Base-by-base conservation (phyloP, 1,140 invertebrate species). In the Drosophila kohkoa region DNA sequence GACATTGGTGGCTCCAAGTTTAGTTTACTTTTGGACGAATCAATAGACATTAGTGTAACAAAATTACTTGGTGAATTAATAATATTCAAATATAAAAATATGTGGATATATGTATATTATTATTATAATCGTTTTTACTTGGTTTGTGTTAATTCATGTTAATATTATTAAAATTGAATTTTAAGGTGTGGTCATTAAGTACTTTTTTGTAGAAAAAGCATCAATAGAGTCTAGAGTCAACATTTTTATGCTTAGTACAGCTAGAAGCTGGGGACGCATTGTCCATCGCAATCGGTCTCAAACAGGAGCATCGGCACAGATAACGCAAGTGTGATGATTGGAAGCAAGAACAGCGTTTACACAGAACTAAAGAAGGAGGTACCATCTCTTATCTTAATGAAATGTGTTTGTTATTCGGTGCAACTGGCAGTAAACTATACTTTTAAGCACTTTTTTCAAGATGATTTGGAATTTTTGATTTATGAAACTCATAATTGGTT, bases 401-500 rank as follows among this genome's bases (percentile, higher is more conserved):
- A 76, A 43, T 79, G 77, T 43, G 10, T 75, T 25, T 79, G 60
- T 15, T 75, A 78, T 45, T 81, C 92, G 3, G 67, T 93, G 8
- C 86, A 93, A 79, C 55, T 92, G 30, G 83, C 92, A n/a, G 72
- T 88, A 25, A 77, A 65, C n/a, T 13, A 92, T 10, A 71, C 62
- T 10, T 69, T 57, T 7, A 54, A 51, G n/a, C 7, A 69, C 3
- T 10, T 16, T 46, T 54, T 93, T 41, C 87, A 90, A 8, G 79
- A 86, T 20, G 77, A 88, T 82, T 69, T 93, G 6, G 92, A 93
- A 67, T 93, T 90, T 80, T 55, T 93, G 11, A 82, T 93, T 60
- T 77, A 75, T 46, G 90, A 92, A 78, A 93, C 93, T 2, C 38
- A 55, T 11, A 66, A 67, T 41, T 67, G 71, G 57, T 74, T 74